Conservation (phyloP, 2,113 vertebrate species). For the Acrocephalus arundinaceus region DNA sequence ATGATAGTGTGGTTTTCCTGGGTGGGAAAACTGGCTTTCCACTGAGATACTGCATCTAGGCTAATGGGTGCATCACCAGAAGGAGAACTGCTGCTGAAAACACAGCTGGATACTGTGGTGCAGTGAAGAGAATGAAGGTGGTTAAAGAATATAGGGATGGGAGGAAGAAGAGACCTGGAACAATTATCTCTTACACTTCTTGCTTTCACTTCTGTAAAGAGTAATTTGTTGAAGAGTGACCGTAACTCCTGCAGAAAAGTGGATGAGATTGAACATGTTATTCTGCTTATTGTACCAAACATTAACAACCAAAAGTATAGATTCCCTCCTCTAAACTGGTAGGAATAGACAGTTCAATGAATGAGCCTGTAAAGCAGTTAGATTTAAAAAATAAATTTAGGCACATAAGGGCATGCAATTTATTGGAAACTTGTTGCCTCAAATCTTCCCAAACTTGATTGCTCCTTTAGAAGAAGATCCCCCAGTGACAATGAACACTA, state of each 20-base stretch:
- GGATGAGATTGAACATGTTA: not conserved
- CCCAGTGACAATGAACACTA: not conserved
- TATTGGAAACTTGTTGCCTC: not conserved
- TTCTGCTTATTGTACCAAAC: not conserved
- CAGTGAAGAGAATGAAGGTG: not conserved
- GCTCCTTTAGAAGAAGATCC: not conserved
- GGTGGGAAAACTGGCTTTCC: not conserved
- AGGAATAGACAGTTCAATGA: not conserved
- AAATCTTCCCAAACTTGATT: not conserved
- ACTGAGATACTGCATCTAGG: not conserved
- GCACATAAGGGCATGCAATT: not conserved
- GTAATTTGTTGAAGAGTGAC: not conserved
- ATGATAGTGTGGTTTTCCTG: not conserved
- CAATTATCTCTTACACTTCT: not conserved
- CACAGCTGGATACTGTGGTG: not conserved
- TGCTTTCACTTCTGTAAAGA: not conserved
- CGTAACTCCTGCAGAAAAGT: not conserved
- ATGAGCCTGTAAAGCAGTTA: not conserved
- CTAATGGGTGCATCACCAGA: not conserved
- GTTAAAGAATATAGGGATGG: not conserved
- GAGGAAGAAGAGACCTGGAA: not conserved
- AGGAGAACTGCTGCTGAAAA: not conserved
- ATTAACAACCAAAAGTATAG: not conserved
- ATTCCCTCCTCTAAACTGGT: not conserved
- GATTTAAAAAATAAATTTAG: not conserved